Evolutionary conservation across 2,797 vertebrate species (phyloP), one percentile per base, ranked within the genome.

Genomic region (Xenentodon cancila): DNA sequence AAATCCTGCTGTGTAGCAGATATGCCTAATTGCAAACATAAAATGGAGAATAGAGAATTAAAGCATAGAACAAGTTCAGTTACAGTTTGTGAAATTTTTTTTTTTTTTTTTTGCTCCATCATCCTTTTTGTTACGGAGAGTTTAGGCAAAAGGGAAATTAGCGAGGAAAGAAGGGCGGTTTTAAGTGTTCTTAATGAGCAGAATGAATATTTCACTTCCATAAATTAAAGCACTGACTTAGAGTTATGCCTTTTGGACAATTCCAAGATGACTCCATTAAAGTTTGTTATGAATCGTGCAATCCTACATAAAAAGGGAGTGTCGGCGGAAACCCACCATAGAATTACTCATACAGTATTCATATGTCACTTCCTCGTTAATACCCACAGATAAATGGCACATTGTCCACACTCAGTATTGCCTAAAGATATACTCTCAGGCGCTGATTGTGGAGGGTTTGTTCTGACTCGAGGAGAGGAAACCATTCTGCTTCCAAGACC

Each of bases 1-100:
- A 92, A 92, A 91, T 89, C 91, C 87, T 81, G 85, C 91, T 89
- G 89, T 78, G 88, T 70, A 56, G 85, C 75, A 84, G 86, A 89
- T 85, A 85, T 78, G 77, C 72, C 84, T 90, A 87, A 91, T 89
- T 84, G 53, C 74, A 68, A 76, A 81, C 84, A 88, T 88, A 82
- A 89, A 92, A 86, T 73, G 72, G 59, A 85, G 77, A 75, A 75
- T 59, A 59, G 64, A 80, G 78, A 87, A 88, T 83, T 75, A 78
- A 83, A 84, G 71, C 68, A 77, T 75, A 84, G 81, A 89, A 80
- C 81, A 84, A 84, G 82, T 87, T 87, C 80, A 81, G 79, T 81
- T 86, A 65, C 79, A 71, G 78, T 81, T 71, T 12, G 66, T 72
- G 58, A 70, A 43, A 44, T 72, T 75, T 68, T 53, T 73, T 76